Conservation (phyloP, 2,797 vertebrate species). For the Pseudochirops corinnae region DNA sequence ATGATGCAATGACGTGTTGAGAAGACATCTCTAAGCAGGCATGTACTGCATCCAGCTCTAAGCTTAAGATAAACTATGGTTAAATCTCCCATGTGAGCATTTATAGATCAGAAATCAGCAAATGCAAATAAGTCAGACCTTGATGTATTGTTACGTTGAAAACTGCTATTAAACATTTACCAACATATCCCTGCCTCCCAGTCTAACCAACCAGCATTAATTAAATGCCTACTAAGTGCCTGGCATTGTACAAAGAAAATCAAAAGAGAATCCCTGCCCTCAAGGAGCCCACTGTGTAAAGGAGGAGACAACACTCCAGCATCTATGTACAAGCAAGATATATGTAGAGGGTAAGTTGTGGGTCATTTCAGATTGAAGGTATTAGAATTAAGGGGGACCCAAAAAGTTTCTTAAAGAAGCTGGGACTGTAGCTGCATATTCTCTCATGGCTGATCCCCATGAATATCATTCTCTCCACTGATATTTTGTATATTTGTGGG, state of each 20-base stretch:
- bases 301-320: too few species aligned
- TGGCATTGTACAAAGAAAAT: background rate
- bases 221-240: too few species aligned
- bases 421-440: background rate
- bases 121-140: background rate
- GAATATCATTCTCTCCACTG: background rate
- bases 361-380: background rate
- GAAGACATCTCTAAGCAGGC: background rate
- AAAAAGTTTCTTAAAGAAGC: background rate
- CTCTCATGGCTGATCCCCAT: background rate
- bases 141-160: too few species aligned
- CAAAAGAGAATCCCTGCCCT: background rate
- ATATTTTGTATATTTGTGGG: background rate
- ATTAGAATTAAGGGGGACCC: too few species aligned
- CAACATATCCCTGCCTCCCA: too few species aligned
- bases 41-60: background rate
- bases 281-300: background rate
- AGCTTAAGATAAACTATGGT: background rate
- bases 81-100: background rate
- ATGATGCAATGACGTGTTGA: background rate
- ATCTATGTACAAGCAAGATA: background rate
- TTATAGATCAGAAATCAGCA: background rate
- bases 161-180: too few species aligned
- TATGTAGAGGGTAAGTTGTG: background rate
- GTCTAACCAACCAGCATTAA: background rate